phyloP scores from a whole-genome alignment of 2,888 invertebrate species.

The Diarsia rubi region DNA sequence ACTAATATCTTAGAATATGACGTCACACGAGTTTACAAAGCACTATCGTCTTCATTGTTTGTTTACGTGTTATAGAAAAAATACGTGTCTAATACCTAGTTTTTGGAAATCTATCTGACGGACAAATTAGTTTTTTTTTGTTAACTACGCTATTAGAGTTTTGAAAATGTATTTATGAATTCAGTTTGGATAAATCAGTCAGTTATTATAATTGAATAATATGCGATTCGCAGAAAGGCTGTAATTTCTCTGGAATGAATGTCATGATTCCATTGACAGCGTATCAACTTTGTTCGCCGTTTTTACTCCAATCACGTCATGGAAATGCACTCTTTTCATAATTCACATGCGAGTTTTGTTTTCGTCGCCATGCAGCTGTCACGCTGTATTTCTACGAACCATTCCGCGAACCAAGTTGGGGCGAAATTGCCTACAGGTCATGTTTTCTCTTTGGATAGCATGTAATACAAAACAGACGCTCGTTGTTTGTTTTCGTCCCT shows the following conservation, averaged over 20 bases:
- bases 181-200: background rate
- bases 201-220: background rate
- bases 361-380: conserved; percentile 9
- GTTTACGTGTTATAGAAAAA: too few species aligned
- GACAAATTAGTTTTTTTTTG: too few species aligned
- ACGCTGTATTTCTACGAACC: conserved; percentile 12
- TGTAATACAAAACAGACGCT: conserved; percentile 18
- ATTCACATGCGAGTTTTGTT: conserved; percentile 3
- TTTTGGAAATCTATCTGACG: too few species aligned
- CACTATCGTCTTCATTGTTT: too few species aligned
- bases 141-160: too few species aligned
- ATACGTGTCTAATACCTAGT: too few species aligned
- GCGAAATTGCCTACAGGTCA: conserved; percentile 26
- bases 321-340: background rate
- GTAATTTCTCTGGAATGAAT: background rate
- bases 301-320: background rate
- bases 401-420: background rate
- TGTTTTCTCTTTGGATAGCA: background rate
- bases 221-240: background rate
- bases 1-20: too few species aligned
- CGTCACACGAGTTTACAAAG: too few species aligned
- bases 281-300: background rate
- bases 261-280: background rate
- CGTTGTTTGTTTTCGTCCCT: conserved; percentile 22
- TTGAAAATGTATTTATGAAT: background rate